phyloP scores from a whole-genome alignment of 2,113 vertebrate species.

The Myiopsitta monachus region DNA sequence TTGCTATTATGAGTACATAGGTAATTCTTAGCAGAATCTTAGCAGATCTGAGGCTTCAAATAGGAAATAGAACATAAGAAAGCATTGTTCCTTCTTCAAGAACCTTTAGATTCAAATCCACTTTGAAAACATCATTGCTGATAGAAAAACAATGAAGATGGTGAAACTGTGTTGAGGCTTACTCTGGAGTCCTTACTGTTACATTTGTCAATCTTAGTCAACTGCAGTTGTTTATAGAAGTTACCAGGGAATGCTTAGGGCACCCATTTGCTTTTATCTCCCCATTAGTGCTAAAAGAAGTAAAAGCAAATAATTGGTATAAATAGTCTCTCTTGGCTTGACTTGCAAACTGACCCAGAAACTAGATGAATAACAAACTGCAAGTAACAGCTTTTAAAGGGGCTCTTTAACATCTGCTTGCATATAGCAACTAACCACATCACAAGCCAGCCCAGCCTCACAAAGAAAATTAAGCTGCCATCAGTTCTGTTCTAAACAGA shows the following conservation, averaged over 20 bases:
- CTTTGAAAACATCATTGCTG: not conserved
- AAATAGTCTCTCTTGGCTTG: not conserved
- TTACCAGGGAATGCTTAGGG: not conserved
- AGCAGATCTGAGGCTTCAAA: not conserved
- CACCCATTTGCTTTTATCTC: conserved; percentile 1
- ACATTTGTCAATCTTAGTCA: not conserved
- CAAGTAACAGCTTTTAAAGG: not conserved
- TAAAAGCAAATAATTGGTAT: not conserved
- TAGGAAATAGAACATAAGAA: not conserved
- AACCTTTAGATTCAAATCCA: not conserved
- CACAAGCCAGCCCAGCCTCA: not conserved
- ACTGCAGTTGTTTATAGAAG: not conserved
- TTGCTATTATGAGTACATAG: not conserved
- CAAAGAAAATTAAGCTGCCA: not conserved
- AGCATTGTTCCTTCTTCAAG: not conserved
- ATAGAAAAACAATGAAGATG: not conserved
- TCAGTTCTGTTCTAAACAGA: not conserved
- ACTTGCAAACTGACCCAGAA: conserved; percentile 27
- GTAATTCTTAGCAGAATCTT: not conserved
- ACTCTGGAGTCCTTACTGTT: not conserved
- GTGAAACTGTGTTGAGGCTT: not conserved
- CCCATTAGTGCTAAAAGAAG: not conserved
- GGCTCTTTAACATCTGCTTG: not conserved
- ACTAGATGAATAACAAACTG: not conserved
- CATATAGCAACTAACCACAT: not conserved